Evolutionary conservation across 1,140 invertebrate genomes (phyloP).

Genomic region (Cydia splendana): DNA sequence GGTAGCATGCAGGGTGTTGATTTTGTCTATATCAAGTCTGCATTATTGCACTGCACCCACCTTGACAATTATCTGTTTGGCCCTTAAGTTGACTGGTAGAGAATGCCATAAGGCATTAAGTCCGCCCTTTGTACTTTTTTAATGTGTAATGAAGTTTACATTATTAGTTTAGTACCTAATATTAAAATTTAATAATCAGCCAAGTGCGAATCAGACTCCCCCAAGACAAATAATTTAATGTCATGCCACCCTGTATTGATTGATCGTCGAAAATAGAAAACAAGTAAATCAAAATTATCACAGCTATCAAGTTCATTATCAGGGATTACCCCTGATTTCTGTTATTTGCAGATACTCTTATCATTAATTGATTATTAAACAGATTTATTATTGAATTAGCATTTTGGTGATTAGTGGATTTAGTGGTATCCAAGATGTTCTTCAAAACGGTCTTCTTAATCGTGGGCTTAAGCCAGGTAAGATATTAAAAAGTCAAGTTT

Average conservation of each 20-base stretch:
- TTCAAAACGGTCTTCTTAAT: conserved; percentile 40
- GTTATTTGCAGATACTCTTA: background rate
- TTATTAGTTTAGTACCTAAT: too few species aligned
- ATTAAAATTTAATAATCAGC: too few species aligned
- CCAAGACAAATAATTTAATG: too few species aligned
- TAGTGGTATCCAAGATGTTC: conserved; percentile 44
- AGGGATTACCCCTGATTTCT: conserved; percentile 20
- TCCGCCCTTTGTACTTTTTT: too few species aligned
- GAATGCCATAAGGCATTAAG: too few species aligned
- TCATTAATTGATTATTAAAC: background rate
- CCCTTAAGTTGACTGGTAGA: too few species aligned
- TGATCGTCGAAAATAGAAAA: background rate
- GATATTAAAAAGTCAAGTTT: background rate
- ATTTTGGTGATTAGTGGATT: conserved; percentile 34
- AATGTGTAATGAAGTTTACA: too few species aligned
- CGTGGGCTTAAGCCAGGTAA: conserved; percentile 43
- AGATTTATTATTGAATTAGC: background rate
- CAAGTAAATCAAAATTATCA: background rate
- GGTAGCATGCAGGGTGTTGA: too few species aligned
- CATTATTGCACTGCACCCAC: too few species aligned
- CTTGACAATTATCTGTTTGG: too few species aligned
- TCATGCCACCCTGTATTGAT: background rate
- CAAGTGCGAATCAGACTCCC: too few species aligned
- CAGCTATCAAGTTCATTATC: background rate
- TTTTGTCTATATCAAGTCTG: too few species aligned